Percentiles rank a stretch among this genome's conserved stretches.
Conservation (phyloP, 2,797 vertebrate genomes). For the Erethizon dorsatum region DNA sequence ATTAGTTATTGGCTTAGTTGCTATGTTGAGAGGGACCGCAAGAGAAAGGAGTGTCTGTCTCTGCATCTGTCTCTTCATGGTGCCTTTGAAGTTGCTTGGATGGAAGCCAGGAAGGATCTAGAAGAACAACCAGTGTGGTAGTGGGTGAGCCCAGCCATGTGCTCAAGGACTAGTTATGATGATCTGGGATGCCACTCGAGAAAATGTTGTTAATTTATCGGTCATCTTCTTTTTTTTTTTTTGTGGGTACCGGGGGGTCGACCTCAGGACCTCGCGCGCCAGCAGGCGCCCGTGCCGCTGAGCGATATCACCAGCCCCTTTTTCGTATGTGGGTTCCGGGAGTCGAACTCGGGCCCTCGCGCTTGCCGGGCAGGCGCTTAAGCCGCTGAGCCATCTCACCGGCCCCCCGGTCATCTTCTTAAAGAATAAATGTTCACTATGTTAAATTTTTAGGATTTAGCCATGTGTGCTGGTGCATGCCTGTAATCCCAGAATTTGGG, state of each 20-base stretch:
- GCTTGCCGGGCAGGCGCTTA: too few relatives aligned
- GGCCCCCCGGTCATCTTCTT: background rate
- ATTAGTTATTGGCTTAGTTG: background rate
- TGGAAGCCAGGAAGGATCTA: constrained; percentile 32
- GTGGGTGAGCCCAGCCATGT: background rate
- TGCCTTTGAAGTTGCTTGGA: constrained; percentile 18
- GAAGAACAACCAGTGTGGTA: constrained; percentile 10
- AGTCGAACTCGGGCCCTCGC: too few relatives aligned
- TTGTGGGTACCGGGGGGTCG: too few relatives aligned
- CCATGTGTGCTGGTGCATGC: background rate
- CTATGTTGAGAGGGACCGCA: background rate
- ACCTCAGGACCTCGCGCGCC: too few relatives aligned
- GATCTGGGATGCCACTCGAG: background rate
- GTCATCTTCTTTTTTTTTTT: too few relatives aligned
- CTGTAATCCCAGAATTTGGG: background rate
- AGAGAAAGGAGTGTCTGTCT: background rate
- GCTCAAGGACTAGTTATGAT: background rate
- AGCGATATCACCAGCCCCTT: too few relatives aligned
- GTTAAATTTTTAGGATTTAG: constrained; percentile 50
- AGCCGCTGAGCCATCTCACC: too few relatives aligned
- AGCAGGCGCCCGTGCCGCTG: too few relatives aligned
- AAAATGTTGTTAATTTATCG: constrained; percentile 30
- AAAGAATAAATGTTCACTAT: constrained; percentile 20
- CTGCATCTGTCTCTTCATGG: constrained; percentile 24
- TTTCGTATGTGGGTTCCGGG: too few relatives aligned